Evolutionary conservation across 2,797 vertebrate species (phyloP).

Genomic region (Chromis chromis): DNA sequence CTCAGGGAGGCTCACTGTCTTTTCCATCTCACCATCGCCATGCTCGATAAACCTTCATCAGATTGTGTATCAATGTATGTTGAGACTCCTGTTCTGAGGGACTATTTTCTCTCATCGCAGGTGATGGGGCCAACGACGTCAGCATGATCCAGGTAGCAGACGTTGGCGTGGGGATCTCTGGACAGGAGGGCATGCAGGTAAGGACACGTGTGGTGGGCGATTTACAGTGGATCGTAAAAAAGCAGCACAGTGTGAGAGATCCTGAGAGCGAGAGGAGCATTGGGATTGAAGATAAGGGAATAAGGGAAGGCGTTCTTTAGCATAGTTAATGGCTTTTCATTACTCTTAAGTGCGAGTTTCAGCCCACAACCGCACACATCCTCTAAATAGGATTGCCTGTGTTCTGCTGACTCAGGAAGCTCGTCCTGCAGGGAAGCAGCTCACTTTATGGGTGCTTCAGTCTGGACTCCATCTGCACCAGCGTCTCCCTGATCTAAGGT

Average conservation of each 20-base stretch:
- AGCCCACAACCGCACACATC: slow-evolving; percentile 41
- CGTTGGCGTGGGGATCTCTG: slow-evolving; percentile 97
- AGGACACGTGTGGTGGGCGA: slow-evolving; percentile 45
- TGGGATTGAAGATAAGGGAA: slow-evolving; percentile 10
- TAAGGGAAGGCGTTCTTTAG: slow-evolving; percentile 20
- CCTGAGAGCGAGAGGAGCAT: not conserved
- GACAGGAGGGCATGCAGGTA: slow-evolving; percentile 99
- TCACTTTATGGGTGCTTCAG: slow-evolving; percentile 27
- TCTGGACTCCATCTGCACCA: slow-evolving; percentile 14
- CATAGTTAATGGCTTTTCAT: slow-evolving; percentile 46
- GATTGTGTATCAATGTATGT: no score
- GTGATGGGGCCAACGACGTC: slow-evolving; percentile 98
- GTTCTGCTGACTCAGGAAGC: slow-evolving; percentile 55
- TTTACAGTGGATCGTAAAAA: slow-evolving; percentile 1
- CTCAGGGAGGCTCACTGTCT: not conserved
- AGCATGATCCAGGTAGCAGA: slow-evolving; percentile 99
- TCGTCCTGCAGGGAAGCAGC: slow-evolving; percentile 41
- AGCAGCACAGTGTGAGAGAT: not conserved
- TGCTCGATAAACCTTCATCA: no score
- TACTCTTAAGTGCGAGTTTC: slow-evolving; percentile 37
- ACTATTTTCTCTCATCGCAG: slow-evolving; percentile 77
- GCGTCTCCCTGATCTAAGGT: slow-evolving; percentile 37
- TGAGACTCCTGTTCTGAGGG: not conserved
- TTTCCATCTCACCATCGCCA: no score
- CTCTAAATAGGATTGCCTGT: slow-evolving; percentile 46